Conservation (phyloP, 2,888 invertebrate species). For the Metallyticus violacea region DNA sequence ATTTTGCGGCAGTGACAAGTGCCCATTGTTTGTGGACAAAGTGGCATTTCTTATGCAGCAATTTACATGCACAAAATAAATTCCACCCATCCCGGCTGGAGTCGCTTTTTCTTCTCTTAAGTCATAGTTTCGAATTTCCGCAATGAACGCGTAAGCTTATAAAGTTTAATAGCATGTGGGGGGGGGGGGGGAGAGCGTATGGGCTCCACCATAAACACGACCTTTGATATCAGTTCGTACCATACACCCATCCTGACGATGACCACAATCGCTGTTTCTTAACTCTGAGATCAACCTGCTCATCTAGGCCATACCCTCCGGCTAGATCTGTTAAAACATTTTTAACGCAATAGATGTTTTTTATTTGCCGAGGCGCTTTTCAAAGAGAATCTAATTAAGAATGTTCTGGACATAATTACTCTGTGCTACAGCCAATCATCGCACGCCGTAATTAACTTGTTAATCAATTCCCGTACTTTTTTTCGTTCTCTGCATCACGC, state of each 20-base stretch:
- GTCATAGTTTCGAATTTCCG: background rate
- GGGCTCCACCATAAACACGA: too few relatives aligned
- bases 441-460: background rate
- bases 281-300: background rate
- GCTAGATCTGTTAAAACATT: background rate
- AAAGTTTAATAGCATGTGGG: too few relatives aligned
- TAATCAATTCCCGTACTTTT: background rate
- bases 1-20: background rate
- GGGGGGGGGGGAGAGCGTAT: too few relatives aligned
- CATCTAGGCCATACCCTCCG: background rate
- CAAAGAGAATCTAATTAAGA: background rate
- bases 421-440: background rate
- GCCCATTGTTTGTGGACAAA: background rate
- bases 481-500: background rate
- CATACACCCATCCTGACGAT: too few relatives aligned
- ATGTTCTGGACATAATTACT: background rate
- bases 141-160: too few relatives aligned
- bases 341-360: background rate
- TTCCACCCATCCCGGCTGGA: background rate
- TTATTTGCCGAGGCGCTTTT: background rate
- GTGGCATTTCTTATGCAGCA: too few relatives aligned
- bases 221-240: too few relatives aligned
- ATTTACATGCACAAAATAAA: background rate
- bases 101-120: background rate
- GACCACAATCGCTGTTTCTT: background rate